These are phyloP conservation scores for Pinctada fucata DNA, from an alignment of 2,888 invertebrate genomes.

Conservation along the genomic window DNA sequence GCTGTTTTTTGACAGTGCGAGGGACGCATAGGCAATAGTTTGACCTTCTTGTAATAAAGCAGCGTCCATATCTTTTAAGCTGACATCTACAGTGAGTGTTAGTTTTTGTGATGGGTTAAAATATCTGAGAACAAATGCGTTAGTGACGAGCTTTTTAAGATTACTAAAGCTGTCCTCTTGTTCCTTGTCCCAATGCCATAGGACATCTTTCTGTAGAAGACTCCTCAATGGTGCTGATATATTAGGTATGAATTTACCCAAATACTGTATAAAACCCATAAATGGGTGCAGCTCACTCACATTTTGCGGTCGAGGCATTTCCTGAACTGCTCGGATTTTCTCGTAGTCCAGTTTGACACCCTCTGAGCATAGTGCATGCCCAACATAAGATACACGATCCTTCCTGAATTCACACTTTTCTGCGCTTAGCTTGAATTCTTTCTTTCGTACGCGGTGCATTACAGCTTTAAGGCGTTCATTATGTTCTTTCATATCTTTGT, in stretches of 20 bases:
- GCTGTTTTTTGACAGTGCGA: constrained; percentile 10
- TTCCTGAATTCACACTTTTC: constrained; percentile 15
- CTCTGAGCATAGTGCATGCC: constrained; percentile 27
- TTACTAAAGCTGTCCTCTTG: neutral
- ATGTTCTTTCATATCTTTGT: constrained; percentile 11
- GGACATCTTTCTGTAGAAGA: constrained; percentile 13
- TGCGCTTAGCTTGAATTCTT: neutral
- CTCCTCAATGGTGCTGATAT: constrained; percentile 17
- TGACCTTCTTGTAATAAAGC: constrained; percentile 28
- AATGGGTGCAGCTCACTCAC: constrained; percentile 32
- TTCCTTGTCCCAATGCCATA: constrained; percentile 31
- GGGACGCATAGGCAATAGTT: constrained; percentile 12
- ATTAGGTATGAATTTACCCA: constrained; percentile 29
- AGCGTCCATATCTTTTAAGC: neutral
- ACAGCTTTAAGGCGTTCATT: constrained; percentile 12
- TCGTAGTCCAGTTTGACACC: constrained; percentile 35
- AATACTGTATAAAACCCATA: constrained; percentile 32
- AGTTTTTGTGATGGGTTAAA: neutral
- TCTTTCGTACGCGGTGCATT: neutral
- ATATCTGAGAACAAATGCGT: neutral
- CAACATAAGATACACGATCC: constrained; percentile 26
- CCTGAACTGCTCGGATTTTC: constrained; percentile 31
- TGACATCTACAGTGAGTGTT: neutral
- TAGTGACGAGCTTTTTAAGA: neutral
- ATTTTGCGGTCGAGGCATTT: constrained; percentile 27